These are phyloP conservation scores for Rhabdophis nuchalis DNA, from an alignment of 2,797 vertebrate genomes.

Conservation along the genomic window DNA sequence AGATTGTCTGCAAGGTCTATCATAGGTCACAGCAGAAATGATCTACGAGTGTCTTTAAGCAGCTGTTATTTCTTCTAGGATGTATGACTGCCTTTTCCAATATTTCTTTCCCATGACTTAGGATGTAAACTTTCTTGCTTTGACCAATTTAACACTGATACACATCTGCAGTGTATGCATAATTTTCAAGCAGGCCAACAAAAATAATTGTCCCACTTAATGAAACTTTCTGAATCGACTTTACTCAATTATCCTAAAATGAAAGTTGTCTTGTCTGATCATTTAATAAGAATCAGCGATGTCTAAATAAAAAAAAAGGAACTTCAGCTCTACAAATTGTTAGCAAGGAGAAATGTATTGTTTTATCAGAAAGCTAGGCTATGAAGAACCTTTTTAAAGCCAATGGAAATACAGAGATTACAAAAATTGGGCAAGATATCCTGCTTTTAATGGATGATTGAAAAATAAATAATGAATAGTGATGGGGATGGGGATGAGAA, in stretches of 20 bases:
- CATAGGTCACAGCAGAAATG: neutral
- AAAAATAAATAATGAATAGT: neutral
- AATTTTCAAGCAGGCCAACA: constrained; percentile 15
- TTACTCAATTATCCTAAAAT: neutral
- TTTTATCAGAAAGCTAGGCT: neutral
- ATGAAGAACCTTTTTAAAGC: neutral
- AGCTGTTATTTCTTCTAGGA: neutral
- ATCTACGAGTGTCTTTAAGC: constrained; percentile 6
- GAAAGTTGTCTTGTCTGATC: neutral
- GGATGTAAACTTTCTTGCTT: constrained; percentile 11
- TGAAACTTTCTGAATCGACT: constrained; percentile 6
- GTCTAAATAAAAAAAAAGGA: neutral
- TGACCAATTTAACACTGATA: constrained; percentile 21
- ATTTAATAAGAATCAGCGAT: neutral
- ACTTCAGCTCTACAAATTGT: neutral
- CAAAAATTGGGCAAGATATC: neutral
- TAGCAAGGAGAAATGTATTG: neutral
- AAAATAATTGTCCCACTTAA: constrained; percentile 10
- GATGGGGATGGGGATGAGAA: neutral
- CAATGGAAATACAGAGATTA: neutral
- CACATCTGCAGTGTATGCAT: constrained; percentile 12
- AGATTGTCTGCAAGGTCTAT: neutral
- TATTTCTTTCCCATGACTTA: constrained; percentile 29
- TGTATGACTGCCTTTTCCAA: neutral
- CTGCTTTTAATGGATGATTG: neutral